Conservation (phyloP, 2,797 vertebrate species). For the Petrocephalus sullivani region DNA sequence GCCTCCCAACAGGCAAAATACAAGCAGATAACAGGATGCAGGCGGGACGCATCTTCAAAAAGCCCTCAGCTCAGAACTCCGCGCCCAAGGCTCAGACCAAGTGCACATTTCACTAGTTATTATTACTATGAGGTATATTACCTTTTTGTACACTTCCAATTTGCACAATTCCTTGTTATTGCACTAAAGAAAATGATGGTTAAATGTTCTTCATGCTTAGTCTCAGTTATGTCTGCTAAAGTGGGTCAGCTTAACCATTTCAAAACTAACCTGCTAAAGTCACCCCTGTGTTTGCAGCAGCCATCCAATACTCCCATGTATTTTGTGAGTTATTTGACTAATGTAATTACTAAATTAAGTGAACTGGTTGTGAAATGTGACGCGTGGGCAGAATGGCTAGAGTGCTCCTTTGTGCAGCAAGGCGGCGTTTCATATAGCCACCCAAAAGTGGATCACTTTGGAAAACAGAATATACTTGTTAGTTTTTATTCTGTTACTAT, state of each 20-base stretch:
- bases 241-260: neutral
- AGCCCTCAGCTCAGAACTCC: neutral
- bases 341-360: too few relatives aligned
- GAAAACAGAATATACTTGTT: neutral
- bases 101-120: neutral
- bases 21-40: neutral
- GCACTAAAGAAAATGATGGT: neutral
- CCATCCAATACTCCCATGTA: neutral
- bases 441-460: neutral
- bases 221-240: neutral
- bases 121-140: neutral
- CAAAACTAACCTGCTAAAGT: neutral
- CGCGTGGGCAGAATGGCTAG: too few relatives aligned
- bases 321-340: neutral
- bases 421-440: neutral
- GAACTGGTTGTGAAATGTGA: too few relatives aligned
- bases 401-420: neutral
- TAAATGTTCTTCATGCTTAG: neutral
- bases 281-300: neutral
- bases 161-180: neutral
- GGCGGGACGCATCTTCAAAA: neutral
- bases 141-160: neutral
- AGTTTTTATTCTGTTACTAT: neutral
- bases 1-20: neutral
- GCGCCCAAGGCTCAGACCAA: neutral